Percentiles rank a stretch among this genome's conserved stretches.
phyloP scores from a whole-genome alignment of 1,140 invertebrate species.

The Cydia amplana region DNA sequence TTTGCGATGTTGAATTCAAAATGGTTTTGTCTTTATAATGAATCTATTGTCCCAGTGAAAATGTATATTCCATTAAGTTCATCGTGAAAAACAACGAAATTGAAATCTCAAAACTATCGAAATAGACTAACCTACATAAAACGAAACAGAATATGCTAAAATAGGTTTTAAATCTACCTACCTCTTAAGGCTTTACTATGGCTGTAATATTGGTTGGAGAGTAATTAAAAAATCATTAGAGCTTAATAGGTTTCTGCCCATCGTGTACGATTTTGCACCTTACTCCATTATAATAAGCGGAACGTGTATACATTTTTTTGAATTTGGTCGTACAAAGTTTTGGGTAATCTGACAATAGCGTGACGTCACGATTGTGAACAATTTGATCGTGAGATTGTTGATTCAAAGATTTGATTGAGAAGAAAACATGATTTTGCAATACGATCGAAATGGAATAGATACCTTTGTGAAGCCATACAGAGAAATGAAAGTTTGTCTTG shows the following conservation, averaged over 20 bases:
- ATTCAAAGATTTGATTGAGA: too few relatives aligned
- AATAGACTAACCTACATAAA: background rate
- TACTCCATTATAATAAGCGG: too few relatives aligned
- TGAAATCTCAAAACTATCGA: background rate
- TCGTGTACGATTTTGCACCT: too few relatives aligned
- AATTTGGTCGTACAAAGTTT: too few relatives aligned
- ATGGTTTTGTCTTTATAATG: background rate
- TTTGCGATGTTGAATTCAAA: background rate
- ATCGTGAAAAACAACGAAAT: conserved; percentile 3
- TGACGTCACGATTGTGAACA: too few relatives aligned
- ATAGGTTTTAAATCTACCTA: background rate
- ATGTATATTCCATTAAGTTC: background rate
- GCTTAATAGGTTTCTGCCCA: background rate
- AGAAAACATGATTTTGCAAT: too few relatives aligned
- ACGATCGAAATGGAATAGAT: too few relatives aligned
- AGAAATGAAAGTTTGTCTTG: too few relatives aligned
- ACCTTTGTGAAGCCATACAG: too few relatives aligned
- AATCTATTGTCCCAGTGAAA: background rate
- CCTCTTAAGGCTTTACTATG: background rate
- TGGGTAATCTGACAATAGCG: too few relatives aligned
- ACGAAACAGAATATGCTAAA: background rate
- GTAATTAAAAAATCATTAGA: background rate
- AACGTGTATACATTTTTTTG: too few relatives aligned
- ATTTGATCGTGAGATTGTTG: too few relatives aligned
- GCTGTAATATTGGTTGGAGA: background rate